Evolutionary conservation across 2,797 vertebrate genomes (phyloP).

Genomic region (Hydrophis major): DNA sequence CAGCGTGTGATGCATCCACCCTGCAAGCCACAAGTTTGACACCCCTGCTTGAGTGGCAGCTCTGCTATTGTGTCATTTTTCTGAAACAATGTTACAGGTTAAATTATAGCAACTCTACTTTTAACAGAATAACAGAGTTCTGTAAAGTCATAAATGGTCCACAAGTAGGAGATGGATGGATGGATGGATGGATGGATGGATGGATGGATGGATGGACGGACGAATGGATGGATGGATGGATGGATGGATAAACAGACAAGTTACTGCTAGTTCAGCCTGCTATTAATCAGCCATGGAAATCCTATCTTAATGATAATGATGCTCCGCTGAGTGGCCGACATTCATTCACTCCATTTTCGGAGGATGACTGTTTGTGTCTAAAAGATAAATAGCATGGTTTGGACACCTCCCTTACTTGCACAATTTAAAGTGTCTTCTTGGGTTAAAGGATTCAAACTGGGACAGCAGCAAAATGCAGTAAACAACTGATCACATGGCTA

Average conservation of each 20-base stretch:
- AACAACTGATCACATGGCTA: constrained; percentile 70
- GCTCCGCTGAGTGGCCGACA: constrained; percentile 3
- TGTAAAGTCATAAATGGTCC: background rate
- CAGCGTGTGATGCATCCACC: too few species aligned
- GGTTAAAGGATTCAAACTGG: constrained; percentile 59
- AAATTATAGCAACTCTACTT: background rate
- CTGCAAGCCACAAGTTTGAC: too few species aligned
- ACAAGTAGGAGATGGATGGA: background rate
- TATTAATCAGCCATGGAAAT: constrained; percentile 35
- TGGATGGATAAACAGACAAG: background rate
- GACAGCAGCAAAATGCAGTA: constrained; percentile 53
- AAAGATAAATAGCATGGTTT: constrained; percentile 21
- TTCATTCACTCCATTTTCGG: background rate
- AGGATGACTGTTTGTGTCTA: constrained; percentile 5
- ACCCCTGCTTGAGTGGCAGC: background rate
- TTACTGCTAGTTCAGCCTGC: background rate
- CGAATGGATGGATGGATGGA: background rate
- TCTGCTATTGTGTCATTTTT: background rate
- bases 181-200: background rate
- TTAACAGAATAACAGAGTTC: background rate
- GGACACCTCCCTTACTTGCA: constrained; percentile 12
- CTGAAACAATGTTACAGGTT: background rate
- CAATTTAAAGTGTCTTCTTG: constrained; percentile 43
- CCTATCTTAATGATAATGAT: background rate
- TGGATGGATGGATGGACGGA: background rate